Evolutionary conservation across 1,140 invertebrate genomes (phyloP).

Genomic region (Stenopsyche tienmushanensis): DNA sequence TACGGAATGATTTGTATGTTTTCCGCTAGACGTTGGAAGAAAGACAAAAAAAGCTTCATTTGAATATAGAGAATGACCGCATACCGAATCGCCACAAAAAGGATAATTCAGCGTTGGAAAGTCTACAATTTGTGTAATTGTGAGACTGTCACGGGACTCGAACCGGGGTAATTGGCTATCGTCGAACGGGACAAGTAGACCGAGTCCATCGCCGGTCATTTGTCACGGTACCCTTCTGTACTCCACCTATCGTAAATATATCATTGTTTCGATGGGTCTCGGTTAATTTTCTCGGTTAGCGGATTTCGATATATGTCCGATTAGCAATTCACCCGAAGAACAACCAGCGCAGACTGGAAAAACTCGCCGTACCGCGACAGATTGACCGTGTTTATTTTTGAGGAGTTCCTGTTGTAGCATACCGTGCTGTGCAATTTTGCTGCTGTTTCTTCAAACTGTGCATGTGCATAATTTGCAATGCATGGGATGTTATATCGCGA

Average conservation of each 20-base stretch:
- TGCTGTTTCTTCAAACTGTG: no score
- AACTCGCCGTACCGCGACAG: no score
- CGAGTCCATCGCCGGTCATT: constrained; percentile 18
- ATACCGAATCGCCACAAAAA: neutral
- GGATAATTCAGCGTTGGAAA: neutral
- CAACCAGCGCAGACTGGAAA: no score
- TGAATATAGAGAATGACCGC: neutral
- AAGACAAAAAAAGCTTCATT: neutral
- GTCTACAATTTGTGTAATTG: neutral
- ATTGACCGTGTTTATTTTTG: neutral
- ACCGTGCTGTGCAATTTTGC: no score
- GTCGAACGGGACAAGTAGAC: constrained; percentile 10
- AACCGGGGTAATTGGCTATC: neutral
- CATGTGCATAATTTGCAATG: no score
- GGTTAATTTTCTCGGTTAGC: neutral
- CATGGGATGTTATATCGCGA: no score
- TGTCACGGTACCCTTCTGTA: constrained; percentile 2
- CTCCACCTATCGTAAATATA: neutral
- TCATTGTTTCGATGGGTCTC: neutral
- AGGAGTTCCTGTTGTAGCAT: neutral
- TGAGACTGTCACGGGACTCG: neutral
- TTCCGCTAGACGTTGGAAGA: neutral
- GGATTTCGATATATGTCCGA: neutral
- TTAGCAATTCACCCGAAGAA: no score
- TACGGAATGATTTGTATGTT: neutral